These are phyloP conservation scores for Lophotriccus pileatus DNA, from an alignment of 2,797 vertebrate genomes.

Conservation along the genomic window DNA sequence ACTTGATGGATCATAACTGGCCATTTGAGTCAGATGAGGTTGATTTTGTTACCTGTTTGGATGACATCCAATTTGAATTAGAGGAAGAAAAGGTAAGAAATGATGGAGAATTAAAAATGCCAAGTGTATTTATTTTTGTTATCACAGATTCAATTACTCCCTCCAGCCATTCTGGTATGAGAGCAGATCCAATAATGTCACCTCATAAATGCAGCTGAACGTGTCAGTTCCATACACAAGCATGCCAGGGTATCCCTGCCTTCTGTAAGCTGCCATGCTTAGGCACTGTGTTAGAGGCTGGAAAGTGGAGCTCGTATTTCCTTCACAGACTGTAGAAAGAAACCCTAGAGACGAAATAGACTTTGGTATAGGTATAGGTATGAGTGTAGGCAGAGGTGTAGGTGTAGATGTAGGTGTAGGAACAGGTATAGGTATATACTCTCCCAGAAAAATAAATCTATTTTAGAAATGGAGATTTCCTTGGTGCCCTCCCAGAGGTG, in stretches of 20 bases:
- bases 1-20: not conserved
- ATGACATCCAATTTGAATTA: not conserved
- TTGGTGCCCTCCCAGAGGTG: not conserved
- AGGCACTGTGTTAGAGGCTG: not conserved
- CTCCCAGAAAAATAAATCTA: not conserved
- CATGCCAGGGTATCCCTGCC: not conserved
- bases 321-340: not conserved
- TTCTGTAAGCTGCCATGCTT: not conserved
- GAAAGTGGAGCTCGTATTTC: not conserved
- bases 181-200: not conserved
- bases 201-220: not conserved
- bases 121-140: not conserved
- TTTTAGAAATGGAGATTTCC: not conserved
- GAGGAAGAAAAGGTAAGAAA: not conserved
- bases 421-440: not conserved
- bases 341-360: not conserved
- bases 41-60: not conserved
- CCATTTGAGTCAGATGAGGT: not conserved
- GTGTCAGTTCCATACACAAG: fast-evolving
- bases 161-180: not conserved
- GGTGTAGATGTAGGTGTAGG: not conserved
- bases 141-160: not conserved
- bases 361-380: not conserved
- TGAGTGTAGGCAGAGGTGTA: not conserved
- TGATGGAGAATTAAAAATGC: not conserved